These are phyloP conservation scores for Gymnodraco acuticeps DNA, from an alignment of 2,797 vertebrate species.

Conservation along the genomic window DNA sequence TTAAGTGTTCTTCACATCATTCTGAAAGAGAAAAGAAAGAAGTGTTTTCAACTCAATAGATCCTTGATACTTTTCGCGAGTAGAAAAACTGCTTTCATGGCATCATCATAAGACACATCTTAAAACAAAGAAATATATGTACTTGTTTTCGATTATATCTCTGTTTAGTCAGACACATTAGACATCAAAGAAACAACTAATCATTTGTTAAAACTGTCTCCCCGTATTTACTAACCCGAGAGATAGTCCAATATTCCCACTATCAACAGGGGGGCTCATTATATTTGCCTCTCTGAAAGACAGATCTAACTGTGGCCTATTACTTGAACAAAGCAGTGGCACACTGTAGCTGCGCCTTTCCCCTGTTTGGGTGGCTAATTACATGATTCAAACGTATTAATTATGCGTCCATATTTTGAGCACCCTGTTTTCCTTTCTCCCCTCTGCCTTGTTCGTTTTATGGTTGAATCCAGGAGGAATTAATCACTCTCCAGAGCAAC, in stretches of 20 bases:
- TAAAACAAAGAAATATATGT: conserved; percentile 36
- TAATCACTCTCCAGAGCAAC: conserved; percentile 75
- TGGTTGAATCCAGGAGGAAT: conserved; percentile 81
- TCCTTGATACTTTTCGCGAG: conserved; percentile 31
- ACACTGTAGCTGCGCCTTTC: conserved; percentile 59
- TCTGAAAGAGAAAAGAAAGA: conserved; percentile 87
- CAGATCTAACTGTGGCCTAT: conserved; percentile 61
- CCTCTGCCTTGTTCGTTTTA: conserved; percentile 75
- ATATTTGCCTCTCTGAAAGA: conserved; percentile 53
- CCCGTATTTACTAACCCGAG: conserved; percentile 59
- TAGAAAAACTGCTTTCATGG: conserved; percentile 26
- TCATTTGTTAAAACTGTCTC: conserved; percentile 74
- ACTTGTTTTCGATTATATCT: conserved; percentile 54
- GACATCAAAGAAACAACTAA: conserved; percentile 75
- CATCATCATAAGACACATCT: conserved; percentile 49
- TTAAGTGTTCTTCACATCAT: conserved; percentile 89
- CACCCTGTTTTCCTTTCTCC: conserved; percentile 62
- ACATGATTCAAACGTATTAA: conserved; percentile 82
- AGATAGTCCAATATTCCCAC: conserved; percentile 57
- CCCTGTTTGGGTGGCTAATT: conserved; percentile 76
- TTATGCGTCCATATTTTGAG: conserved; percentile 76
- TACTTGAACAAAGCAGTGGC: conserved; percentile 73
- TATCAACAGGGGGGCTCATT: conserved; percentile 69
- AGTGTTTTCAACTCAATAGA: conserved; percentile 47
- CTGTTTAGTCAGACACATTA: conserved; percentile 63